Evolutionary conservation across 1,140 invertebrate genomes (phyloP), one percentile per base, ranked within the genome.

Genomic region (Tigriopus japonicus): DNA sequence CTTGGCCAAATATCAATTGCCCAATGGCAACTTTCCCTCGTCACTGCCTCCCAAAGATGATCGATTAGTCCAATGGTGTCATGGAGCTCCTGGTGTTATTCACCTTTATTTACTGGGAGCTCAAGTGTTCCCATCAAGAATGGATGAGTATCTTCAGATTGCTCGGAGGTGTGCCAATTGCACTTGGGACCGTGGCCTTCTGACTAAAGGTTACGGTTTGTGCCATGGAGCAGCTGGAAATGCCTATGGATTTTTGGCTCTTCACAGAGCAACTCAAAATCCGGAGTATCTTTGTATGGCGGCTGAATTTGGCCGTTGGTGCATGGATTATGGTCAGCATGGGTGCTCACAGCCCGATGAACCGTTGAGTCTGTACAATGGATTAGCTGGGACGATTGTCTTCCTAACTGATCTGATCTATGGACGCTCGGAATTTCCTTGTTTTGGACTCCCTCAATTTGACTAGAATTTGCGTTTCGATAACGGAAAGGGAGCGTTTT

Each of bases 171-270:
- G 81, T 68, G 82, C 79, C 15, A 81, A 91, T 58, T 77, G 87
- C 19, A 77, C 88, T 56, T 95, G 91, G 91, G 63, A 79, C 62
- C 72, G 86, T 65, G 90, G 91, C 40, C 68, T 95, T n/a, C 73
- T 91, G 14, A 80, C 75, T 63, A 95, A 94, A 74, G 89, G 91
- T 9, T 91, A 87, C 70, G 84, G 89, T 55, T 73, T 96, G 6
- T 95, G 92, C 71, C 91, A 97, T 71, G 92, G 92, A 1, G 81
- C 86, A 15, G 76, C 87, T 68, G 92, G 91, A 63, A 96, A 95
- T 74, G 90, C 81, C 15, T 95, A 93, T 69, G 77, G 83, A 12
- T 89, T 95, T 68, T 72, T 95, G 13, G 73, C 80, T 63, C 69
- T 95, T 0, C 93, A 82, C 69, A 82, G 87, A 71, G 68, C 80